These are phyloP conservation scores for Emydoidea blandingii DNA, from an alignment of 2,797 vertebrate species.

Conservation along the genomic window DNA sequence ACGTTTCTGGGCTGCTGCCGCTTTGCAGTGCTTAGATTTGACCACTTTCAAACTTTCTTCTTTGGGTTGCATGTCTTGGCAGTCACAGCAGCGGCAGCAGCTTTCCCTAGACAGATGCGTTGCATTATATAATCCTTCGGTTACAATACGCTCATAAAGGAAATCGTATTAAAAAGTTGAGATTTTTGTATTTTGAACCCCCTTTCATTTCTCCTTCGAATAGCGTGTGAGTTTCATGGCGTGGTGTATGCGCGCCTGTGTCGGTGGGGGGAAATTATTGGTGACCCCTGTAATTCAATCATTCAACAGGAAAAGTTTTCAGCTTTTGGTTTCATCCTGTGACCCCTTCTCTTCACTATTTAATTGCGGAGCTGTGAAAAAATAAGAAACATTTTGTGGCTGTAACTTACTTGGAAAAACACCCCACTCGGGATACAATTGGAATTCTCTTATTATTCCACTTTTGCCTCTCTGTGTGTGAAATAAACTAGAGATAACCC, in stretches of 20 bases:
- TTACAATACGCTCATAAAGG: constrained; percentile 68
- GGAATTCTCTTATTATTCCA: constrained; percentile 7
- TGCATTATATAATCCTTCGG: constrained; percentile 59
- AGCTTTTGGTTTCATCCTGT: neutral
- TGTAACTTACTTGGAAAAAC: neutral
- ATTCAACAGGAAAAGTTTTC: constrained; percentile 48
- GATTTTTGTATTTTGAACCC: constrained; percentile 68
- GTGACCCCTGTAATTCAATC: constrained; percentile 59
- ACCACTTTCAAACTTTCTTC: constrained; percentile 66
- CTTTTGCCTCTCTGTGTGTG: neutral
- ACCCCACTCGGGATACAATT: neutral
- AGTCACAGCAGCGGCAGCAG: constrained; percentile 1
- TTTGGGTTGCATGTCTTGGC: constrained; percentile 10
- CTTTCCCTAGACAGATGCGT: constrained; percentile 14
- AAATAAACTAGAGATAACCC: neutral
- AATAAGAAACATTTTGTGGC: constrained; percentile 23
- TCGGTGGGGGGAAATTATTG: neutral
- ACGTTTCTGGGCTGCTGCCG: neutral
- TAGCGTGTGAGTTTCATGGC: constrained; percentile 55
- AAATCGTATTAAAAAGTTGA: constrained; percentile 70
- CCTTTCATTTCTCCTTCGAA: constrained; percentile 56
- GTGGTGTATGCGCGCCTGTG: neutral
- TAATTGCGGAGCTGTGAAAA: neutral
- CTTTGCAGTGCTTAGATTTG: constrained; percentile 32
- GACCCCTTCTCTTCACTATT: constrained; percentile 8